phyloP scores from a whole-genome alignment of 2,797 vertebrate genomes.

The Argentina silus region DNA sequence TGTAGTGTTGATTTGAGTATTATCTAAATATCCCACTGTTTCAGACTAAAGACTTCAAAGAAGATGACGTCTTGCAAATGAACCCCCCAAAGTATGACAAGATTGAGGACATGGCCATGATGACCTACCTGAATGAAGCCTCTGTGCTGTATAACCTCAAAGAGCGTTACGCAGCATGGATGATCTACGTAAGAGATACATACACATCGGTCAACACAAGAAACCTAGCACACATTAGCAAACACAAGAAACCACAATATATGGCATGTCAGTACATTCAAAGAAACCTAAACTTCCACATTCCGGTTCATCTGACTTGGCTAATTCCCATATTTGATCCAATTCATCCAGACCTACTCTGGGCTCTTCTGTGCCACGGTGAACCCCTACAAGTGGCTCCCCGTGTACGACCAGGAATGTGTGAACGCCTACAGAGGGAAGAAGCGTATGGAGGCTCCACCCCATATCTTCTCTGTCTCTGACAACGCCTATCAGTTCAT shows the following conservation, averaged over 20 bases:
- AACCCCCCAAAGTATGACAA: constrained; percentile 51
- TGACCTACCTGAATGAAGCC: constrained; percentile 65
- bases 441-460: constrained; percentile 23
- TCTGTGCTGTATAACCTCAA: constrained; percentile 85
- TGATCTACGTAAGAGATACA: constrained; percentile 79
- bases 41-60: constrained; percentile 3
- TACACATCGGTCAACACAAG: no score
- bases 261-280: no score
- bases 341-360: constrained; percentile 73
- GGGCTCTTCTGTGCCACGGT: constrained; percentile 83
- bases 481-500: constrained; percentile 15
- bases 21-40: constrained; percentile 61
- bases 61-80: constrained; percentile 3
- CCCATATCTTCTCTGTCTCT: constrained; percentile 17
- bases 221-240: not conserved
- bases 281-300: no score
- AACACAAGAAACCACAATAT: constrained; percentile 55
- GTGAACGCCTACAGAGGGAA: constrained; percentile 24
- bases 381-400: constrained; percentile 84
- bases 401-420: constrained; percentile 30
- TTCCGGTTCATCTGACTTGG: no score
- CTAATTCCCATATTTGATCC: not conserved
- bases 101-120: constrained; percentile 55
- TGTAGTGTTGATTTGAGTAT: no score
- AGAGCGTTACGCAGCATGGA: constrained; percentile 85